Percentiles rank a stretch among this genome's conserved stretches.
Conservation (phyloP, 2,797 vertebrate species). For the Danio kyathit region DNA sequence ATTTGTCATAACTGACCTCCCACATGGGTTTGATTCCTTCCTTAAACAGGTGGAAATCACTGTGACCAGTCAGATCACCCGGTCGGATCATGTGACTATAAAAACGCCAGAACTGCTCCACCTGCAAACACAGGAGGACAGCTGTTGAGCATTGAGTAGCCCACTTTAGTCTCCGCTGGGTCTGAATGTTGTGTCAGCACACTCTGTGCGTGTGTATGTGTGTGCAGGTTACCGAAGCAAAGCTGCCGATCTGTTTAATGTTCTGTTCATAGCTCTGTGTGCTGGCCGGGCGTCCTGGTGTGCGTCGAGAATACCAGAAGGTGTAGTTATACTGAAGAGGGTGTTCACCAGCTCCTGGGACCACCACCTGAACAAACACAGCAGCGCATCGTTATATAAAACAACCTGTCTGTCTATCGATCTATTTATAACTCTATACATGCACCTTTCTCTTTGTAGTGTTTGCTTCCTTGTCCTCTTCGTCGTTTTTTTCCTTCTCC, state of each 20-base stretch:
- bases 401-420: not conserved
- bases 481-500: constrained; percentile 83
- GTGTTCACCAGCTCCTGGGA: constrained; percentile 83
- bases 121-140: constrained; percentile 66
- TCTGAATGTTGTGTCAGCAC: too few species aligned
- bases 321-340: constrained; percentile 88
- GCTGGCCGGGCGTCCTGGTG: constrained; percentile 85
- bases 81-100: constrained; percentile 90
- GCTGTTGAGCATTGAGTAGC: not conserved
- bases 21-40: constrained; percentile 91
- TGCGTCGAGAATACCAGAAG: constrained; percentile 88
- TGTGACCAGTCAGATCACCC: constrained; percentile 87
- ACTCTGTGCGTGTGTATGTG: too few species aligned
- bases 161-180: not conserved
- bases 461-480: constrained; percentile 80
- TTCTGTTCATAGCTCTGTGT: constrained; percentile 89
- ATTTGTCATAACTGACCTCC: constrained; percentile 74
- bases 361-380: constrained; percentile 69
- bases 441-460: constrained; percentile 75
- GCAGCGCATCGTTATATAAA: not conserved
- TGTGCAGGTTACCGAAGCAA: constrained; percentile 77
- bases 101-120: constrained; percentile 89
- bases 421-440: too few species aligned
- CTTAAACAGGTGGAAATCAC: constrained; percentile 88
- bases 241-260: constrained; percentile 88